Conservation (phyloP, 2,888 invertebrate species). For the Crocallis elinguaria region DNA sequence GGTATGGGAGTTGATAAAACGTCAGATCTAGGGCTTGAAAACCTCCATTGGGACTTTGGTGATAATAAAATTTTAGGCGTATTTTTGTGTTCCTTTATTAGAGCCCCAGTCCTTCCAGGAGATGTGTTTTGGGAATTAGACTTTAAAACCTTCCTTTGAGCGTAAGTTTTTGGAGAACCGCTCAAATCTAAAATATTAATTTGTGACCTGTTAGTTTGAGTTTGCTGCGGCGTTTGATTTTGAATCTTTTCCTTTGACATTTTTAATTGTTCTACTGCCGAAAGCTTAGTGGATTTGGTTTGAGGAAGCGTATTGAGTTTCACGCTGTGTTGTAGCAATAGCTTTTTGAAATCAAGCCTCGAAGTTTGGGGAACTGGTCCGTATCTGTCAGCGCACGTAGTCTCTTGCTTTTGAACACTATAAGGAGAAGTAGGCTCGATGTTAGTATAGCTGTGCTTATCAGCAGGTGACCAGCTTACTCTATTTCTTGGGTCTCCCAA, state of each 20-base stretch:
- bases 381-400: conserved; percentile 86
- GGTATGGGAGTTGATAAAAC: conserved; percentile 94
- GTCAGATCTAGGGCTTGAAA: conserved; percentile 90
- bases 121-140: conserved; percentile 79
- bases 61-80: conserved; percentile 88
- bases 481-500: conserved; percentile 83
- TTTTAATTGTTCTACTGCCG: conserved; percentile 92
- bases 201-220: conserved; percentile 70
- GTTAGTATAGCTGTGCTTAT: conserved; percentile 64
- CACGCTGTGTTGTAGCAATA: conserved; percentile 90
- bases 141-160: conserved; percentile 85
- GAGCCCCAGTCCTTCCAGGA: conserved; percentile 80
- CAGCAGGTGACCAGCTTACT: conserved; percentile 87
- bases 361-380: conserved; percentile 89
- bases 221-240: conserved; percentile 50
- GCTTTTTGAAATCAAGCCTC: conserved; percentile 92
- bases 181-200: conserved; percentile 89
- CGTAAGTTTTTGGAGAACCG: conserved; percentile 88
- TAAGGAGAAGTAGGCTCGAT: conserved; percentile 44
- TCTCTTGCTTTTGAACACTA: conserved; percentile 64
- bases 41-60: conserved; percentile 89
- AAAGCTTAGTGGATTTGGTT: conserved; percentile 86
- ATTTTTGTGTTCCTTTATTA: conserved; percentile 81
- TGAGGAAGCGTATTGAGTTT: conserved; percentile 84
- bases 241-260: conserved; percentile 85